These are phyloP conservation scores for Pediacus dermestoides DNA, from an alignment of 2,888 invertebrate genomes.

Conservation along the genomic window DNA sequence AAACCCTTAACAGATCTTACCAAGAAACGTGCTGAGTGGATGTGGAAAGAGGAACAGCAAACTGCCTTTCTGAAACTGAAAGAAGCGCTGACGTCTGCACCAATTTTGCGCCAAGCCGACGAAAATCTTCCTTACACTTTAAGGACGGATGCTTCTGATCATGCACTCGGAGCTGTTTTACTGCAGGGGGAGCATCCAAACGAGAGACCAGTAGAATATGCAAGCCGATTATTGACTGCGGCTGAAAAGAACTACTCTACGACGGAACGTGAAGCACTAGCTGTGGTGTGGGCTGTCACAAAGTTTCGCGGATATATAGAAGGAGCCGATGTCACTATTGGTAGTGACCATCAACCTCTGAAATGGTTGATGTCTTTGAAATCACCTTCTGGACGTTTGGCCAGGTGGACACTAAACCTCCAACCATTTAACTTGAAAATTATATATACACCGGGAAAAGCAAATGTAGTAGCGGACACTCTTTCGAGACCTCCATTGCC, in stretches of 20 bases:
- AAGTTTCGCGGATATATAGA: conserved; percentile 38
- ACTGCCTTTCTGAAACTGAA: too few relatives aligned
- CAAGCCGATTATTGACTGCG: conserved; percentile 27
- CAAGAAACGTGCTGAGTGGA: conserved; percentile 19
- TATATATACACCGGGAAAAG: conserved; percentile 39
- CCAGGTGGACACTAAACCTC: conserved; percentile 49
- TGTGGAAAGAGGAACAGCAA: conserved; percentile 11
- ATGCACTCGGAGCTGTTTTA: too few relatives aligned
- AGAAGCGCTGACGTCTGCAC: too few relatives aligned
- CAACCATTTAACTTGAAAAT: conserved; percentile 41
- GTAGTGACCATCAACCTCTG: conserved; percentile 47
- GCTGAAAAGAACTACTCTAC: conserved; percentile 28
- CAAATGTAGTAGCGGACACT: conserved; percentile 40
- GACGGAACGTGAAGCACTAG: conserved; percentile 27
- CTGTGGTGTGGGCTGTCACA: conserved; percentile 20
- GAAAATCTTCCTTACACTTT: too few relatives aligned
- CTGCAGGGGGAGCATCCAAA: too few relatives aligned
- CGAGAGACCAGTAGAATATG: conserved; percentile 31
- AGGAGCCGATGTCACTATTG: conserved; percentile 35
- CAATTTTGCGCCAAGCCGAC: too few relatives aligned
- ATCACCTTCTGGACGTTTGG: conserved; percentile 42
- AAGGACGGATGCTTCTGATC: too few relatives aligned
- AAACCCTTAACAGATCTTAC: conserved; percentile 21
- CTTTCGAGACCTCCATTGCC: conserved; percentile 31
- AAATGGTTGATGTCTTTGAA: too few relatives aligned